Evolutionary conservation across 2,113 vertebrate species (phyloP), one percentile per base, ranked within the genome.

Genomic region (Cebidichthys violaceus): DNA sequence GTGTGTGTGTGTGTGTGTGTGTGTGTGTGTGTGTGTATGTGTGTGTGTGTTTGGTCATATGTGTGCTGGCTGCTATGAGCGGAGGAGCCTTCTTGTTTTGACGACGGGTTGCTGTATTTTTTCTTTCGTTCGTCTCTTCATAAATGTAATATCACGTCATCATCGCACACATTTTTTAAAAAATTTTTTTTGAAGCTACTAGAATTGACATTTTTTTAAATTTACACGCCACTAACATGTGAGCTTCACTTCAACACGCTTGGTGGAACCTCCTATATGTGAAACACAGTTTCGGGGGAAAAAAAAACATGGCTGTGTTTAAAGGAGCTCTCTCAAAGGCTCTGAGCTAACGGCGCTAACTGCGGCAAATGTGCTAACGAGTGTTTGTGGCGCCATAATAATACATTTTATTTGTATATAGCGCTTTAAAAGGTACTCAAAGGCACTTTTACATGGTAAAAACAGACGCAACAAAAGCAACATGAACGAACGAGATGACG

Each of bases 1-100:
- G 24, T 80, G 59, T 45, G 0, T 72, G 75, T 79, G 57, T 80
- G 47, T 77, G 67, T 45, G 47, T 65, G 76, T 67, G 24, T 80
- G 59, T 43, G 0, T 68, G 75, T 79, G 57, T 80, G 47, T 75
- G 67, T 61, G 47, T 75, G 75, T 77, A 31, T 65, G 33, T 43
- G 22, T 45, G 66, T 65, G 0, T 71, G 75, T 79, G 57, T 77
- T 52, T 72, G 62, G 41, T 60, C 43, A 10, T 70, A 43, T 57
- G 1, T 45, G 3, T 39, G 4, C 70, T 65, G 79, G 62, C 57
- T 52, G 39, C 52, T 17, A 10, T 55, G 57, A 52, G 24, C 27
- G 33, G 61, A 50, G 35, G 6, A 61, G 67, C 17, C 41, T 62
- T 29, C 14, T 41, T 61, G 37, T 57, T 72, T 54, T 64, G 70